A percentile compares a stretch with the other conserved stretches of the same genome.
Evolutionary conservation across 2,113 vertebrate genomes (phyloP).

Genomic region (Psittacula cyanocephala): DNA sequence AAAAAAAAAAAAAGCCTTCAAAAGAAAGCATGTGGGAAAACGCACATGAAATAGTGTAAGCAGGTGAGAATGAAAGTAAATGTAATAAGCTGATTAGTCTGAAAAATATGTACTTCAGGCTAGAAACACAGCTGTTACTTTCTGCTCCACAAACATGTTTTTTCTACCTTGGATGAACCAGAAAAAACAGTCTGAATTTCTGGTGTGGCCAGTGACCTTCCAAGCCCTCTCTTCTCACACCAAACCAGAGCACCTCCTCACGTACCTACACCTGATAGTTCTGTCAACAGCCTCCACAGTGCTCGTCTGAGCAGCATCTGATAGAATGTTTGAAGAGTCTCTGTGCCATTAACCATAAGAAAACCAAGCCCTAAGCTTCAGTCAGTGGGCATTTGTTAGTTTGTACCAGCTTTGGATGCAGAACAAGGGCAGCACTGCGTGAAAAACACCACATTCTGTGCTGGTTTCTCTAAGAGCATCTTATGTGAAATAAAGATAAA

Average conservation of each 20-base stretch:
- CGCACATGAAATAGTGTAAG: accelerated
- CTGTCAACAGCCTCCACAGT: not conserved
- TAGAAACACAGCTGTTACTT: not conserved
- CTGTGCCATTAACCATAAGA: not conserved
- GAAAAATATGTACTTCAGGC: not conserved
- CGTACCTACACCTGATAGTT: not conserved
- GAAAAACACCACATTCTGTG: not conserved
- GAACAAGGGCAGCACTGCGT: not conserved
- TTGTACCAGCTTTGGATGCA: not conserved
- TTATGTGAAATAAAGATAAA: not conserved
- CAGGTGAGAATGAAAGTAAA: not conserved
- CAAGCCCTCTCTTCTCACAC: not conserved
- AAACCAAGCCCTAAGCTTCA: not conserved
- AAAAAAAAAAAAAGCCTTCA: not conserved
- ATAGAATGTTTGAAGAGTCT: not conserved
- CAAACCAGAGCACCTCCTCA: not conserved
- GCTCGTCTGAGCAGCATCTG: not conserved
- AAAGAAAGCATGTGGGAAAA: not conserved
- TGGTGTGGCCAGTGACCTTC: not conserved
- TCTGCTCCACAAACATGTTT: not conserved
- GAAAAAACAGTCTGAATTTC: not conserved
- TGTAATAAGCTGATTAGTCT: not conserved
- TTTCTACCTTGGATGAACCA: not conserved
- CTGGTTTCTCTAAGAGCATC: not conserved
- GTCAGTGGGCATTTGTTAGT: not conserved